Conservation (phyloP, 2,797 vertebrate species). For the Pampus argenteus region DNA sequence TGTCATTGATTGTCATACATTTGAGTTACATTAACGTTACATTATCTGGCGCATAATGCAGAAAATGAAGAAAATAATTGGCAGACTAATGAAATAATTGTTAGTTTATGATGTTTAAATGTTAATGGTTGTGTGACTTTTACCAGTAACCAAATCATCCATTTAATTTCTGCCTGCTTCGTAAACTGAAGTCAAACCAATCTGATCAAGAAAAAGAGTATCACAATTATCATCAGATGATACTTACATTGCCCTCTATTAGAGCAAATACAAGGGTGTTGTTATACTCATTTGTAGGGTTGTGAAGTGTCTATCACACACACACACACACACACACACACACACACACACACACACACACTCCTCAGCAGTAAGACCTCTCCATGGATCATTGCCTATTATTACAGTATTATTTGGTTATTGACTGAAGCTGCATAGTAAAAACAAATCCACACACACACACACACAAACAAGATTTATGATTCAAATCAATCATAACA, state of each 20-base stretch:
- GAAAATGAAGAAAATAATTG: neutral
- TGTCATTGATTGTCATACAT: conserved; percentile 6
- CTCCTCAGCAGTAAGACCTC: conserved; percentile 53
- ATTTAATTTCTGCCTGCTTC: conserved; percentile 9
- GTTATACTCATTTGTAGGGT: conserved; percentile 40
- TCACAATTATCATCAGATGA: conserved; percentile 29
- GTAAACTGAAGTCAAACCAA: conserved; percentile 19
- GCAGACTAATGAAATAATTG: too few relatives aligned
- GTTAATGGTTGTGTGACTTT: neutral
- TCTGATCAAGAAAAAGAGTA: conserved; percentile 6
- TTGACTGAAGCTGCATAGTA: conserved; percentile 38
- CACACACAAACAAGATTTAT: neutral
- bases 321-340: conserved; percentile 23
- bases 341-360: conserved; percentile 26
- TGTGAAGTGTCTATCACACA: conserved; percentile 18
- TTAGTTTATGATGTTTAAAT: neutral
- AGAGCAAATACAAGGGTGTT: conserved; percentile 34
- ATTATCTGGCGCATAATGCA: neutral
- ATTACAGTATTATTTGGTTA: conserved; percentile 50
- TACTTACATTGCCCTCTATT: conserved; percentile 40
- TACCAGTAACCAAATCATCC: conserved; percentile 7
- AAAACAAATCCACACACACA: conserved; percentile 10
- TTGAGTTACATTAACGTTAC: too few relatives aligned
- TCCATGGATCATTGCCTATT: conserved; percentile 59
- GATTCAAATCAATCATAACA: neutral